A percentile compares a stretch with the other conserved stretches of the same genome.
These are phyloP conservation scores for Trachythela sp. DNA, from an alignment of 64 coral and sea anemone species.

Conservation along the genomic window DNA sequence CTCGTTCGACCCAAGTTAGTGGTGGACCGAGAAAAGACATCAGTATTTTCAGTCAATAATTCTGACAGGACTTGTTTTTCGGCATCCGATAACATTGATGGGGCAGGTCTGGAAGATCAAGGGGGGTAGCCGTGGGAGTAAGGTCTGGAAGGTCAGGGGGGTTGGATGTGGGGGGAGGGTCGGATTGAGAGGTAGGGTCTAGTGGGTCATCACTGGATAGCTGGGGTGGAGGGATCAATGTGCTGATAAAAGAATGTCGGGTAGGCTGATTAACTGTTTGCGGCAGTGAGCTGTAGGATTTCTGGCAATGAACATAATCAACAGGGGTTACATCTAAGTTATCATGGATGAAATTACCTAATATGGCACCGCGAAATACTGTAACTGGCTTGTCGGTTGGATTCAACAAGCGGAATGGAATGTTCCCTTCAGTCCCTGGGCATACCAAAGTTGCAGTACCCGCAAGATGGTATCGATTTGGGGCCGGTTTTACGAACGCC, in stretches of 20 bases:
- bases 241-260: neutral
- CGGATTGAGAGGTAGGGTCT: neutral
- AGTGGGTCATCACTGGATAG: neutral
- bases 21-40: neutral
- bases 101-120: neutral
- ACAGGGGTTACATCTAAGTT: neutral
- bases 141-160: neutral
- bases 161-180: neutral
- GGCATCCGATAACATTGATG: neutral
- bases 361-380: conserved; percentile 14
- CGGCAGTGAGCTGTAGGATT: neutral
- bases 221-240: neutral
- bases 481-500: too few relatives aligned
- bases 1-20: conserved; percentile 18
- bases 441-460: conserved; percentile 8
- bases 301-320: neutral
- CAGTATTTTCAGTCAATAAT: neutral
- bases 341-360: neutral
- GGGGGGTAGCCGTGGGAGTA: neutral
- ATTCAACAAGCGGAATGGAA: conserved; percentile 40
- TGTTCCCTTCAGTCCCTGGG: neutral
- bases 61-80: neutral
- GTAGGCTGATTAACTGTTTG: neutral
- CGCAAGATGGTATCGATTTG: too few relatives aligned
- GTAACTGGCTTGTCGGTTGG: conserved; percentile 43